Conservation (phyloP, 2,113 vertebrate species). For the Circaetus gallicus region DNA sequence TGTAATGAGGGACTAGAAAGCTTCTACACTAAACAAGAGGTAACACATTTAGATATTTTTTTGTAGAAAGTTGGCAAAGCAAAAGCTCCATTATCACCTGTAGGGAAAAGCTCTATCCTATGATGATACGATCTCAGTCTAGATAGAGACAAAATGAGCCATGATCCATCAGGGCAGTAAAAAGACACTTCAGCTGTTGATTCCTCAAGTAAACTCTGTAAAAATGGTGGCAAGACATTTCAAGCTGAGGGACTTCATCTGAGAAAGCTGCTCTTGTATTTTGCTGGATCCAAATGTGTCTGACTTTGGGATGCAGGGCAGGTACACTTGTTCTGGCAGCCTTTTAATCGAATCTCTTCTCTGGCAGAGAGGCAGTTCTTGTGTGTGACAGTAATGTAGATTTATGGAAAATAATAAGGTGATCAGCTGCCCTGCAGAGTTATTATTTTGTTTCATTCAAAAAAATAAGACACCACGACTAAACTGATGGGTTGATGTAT, state of each 20-base stretch:
- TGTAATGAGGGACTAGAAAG: not conserved
- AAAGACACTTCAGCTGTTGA: not conserved
- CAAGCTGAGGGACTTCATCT: not conserved
- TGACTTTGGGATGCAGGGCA: conserved; percentile 1
- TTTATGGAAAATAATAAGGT: conserved; percentile 52
- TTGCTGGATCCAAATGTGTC: not conserved
- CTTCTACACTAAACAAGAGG: not conserved
- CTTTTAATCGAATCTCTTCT: conserved; percentile 10
- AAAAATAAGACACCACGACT: not conserved
- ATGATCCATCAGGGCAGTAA: not conserved
- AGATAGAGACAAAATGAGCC: not conserved
- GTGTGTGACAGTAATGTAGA: conserved; percentile 12
- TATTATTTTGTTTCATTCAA: conserved; percentile 37
- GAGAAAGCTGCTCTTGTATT: not conserved
- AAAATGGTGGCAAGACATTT: not conserved
- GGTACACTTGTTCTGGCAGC: conserved; percentile 6
- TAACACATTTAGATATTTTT: not conserved
- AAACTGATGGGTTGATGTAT: not conserved
- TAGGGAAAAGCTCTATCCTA: not conserved
- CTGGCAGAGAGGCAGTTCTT: conserved; percentile 10
- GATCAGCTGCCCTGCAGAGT: conserved; percentile 33
- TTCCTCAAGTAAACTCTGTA: not conserved
- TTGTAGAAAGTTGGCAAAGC: not conserved
- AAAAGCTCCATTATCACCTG: not conserved
- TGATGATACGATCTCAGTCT: not conserved